These are phyloP conservation scores for Pampus argenteus DNA, from an alignment of 2,797 vertebrate genomes.

Conservation along the genomic window DNA sequence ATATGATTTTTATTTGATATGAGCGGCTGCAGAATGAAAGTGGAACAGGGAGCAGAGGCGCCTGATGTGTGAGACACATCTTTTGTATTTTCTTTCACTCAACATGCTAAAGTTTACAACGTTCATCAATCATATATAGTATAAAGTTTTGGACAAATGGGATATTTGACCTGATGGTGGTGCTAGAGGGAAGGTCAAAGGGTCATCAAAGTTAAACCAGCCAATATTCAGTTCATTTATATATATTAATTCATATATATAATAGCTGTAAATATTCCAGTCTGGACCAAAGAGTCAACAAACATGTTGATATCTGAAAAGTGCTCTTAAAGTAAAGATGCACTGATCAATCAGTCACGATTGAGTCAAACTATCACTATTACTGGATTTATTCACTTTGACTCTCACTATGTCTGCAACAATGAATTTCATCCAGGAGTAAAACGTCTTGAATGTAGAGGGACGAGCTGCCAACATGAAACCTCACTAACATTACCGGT, in stretches of 20 bases:
- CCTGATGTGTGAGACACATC: not conserved
- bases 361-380: conserved; percentile 3
- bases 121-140: no score
- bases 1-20: not conserved
- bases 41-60: not conserved
- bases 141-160: no score
- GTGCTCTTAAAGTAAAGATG: not conserved
- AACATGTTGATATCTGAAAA: not conserved
- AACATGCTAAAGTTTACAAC: no score
- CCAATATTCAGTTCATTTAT: no score
- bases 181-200: no score
- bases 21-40: not conserved
- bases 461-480: not conserved
- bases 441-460: conserved; percentile 10
- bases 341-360: not conserved
- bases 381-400: conserved; percentile 10
- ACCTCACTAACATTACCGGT: no score
- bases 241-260: no score
- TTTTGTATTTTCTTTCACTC: no score
- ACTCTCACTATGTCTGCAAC: not conserved
- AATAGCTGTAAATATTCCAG: no score
- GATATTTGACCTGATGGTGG: no score
- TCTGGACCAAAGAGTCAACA: no score
- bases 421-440: conserved; percentile 6
- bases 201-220: no score